Evolutionary conservation across 2,113 vertebrate species (phyloP), one percentile per base, ranked within the genome.

Genomic region (Chitala chitala): DNA sequence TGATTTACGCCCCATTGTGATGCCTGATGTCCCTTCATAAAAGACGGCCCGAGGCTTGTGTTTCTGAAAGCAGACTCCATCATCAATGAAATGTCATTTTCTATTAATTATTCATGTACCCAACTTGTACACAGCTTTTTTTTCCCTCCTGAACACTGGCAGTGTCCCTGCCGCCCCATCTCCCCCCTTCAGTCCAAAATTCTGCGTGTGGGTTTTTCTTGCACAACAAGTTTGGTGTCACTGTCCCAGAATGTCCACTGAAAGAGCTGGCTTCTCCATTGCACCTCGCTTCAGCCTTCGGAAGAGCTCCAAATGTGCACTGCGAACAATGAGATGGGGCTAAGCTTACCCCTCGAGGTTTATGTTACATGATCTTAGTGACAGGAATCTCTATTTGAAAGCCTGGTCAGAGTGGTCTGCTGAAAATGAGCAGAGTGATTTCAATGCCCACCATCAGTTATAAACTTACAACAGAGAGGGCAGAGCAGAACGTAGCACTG

Each of bases 371-470:
- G 7, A 40, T 24, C 38, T 29, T 36, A 20, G 10, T 72, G 70
- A 42, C 70, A 72, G 38, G 53, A 71, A 38, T 72, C 36, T 72
- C 51, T 58, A n/a, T 55, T 72, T 58, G 70, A 72, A 71, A 58
- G 70, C 33, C 38, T 22, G n/a, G 53, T 22, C 20, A 22, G 26
- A 71, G 4, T 42, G 70, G 51, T 12, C 36, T 22, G 53, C 53
- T 29, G 20, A 55, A 58, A 17, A 55, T n/a, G 36, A 29, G 70
- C 12, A 3, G 12, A 29, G 22, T 17, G 24, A 33, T 51, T 72
- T 55, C 38, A 54, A 40, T 71, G 20, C 33, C 2, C 7, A 20
- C n/a, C 3, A 54, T 22, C 3, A 20, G 33, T 38, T 24, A 36
- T 8, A 38, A 53, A 38, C 38, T 31, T 12, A 50, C 66, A 69